phyloP scores from a whole-genome alignment of 2,888 invertebrate species.

The Torymus texanus region DNA sequence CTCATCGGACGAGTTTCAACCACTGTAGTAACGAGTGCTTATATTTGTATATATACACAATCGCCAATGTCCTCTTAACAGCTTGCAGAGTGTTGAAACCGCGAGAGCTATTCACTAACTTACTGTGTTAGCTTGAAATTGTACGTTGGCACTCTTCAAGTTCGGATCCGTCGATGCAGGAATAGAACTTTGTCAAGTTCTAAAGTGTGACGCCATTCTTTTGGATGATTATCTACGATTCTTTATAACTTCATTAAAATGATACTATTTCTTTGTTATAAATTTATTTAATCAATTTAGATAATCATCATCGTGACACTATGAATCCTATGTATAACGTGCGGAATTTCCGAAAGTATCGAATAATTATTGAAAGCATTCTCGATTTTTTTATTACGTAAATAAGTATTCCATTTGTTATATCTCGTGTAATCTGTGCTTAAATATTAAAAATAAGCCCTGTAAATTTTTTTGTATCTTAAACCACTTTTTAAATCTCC shows the following conservation, averaged over 20 bases:
- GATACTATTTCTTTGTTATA: background rate
- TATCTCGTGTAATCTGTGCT: constrained; percentile 43
- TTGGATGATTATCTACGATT: constrained; percentile 31
- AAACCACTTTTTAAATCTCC: constrained; percentile 38
- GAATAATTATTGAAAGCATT: constrained; percentile 48
- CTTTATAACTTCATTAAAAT: constrained; percentile 9
- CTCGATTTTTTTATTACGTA: constrained; percentile 44
- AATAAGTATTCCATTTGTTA: constrained; percentile 40
- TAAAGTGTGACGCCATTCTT: constrained; percentile 16
- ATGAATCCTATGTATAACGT: constrained; percentile 21
- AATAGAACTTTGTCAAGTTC: constrained; percentile 35
- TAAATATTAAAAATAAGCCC: constrained; percentile 38
- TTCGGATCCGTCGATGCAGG: constrained; percentile 25
- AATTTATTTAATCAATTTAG: constrained; percentile 6
- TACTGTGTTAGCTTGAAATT: constrained; percentile 21
- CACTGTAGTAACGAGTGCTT: constrained; percentile 30
- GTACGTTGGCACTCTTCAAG: constrained; percentile 50
- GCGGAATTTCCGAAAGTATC: constrained; percentile 38
- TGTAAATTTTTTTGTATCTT: constrained; percentile 52
- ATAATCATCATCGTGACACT: constrained; percentile 30
- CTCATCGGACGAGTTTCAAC: constrained; percentile 36
- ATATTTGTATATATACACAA: constrained; percentile 4
- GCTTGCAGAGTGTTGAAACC: constrained; percentile 44
- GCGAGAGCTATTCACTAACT: constrained; percentile 5
- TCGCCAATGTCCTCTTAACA: constrained; percentile 24